phyloP scores from a whole-genome alignment of 2,113 vertebrate genomes.

The Pterocles burchelli region DNA sequence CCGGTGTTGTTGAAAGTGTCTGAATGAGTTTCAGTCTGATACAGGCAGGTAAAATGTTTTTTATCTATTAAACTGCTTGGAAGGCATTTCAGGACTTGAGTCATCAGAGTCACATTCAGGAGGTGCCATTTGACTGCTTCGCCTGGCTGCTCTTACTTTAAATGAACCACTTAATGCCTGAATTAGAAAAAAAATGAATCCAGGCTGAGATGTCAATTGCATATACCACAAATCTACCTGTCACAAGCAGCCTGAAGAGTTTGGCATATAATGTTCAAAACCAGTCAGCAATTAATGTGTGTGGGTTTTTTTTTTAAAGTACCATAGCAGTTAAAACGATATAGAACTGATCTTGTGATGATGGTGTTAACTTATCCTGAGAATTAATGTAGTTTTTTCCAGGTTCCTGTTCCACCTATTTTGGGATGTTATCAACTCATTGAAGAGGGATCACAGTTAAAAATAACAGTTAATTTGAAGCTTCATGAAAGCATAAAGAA shows the following conservation, averaged over 20 bases:
- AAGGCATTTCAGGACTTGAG: not conserved
- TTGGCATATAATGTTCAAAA: not conserved
- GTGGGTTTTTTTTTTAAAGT: not conserved
- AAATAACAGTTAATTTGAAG: slow-evolving; percentile 84
- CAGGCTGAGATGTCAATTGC: not conserved
- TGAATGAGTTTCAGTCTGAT: not conserved
- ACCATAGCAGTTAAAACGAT: not conserved
- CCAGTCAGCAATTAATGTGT: not conserved
- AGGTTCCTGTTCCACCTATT: slow-evolving; percentile 94
- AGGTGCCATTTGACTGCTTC: not conserved
- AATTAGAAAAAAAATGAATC: not conserved
- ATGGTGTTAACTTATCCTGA: slow-evolving; percentile 13
- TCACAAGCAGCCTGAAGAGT: not conserved
- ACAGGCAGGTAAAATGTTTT: not conserved
- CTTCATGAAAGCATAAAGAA: slow-evolving; percentile 95
- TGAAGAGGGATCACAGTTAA: slow-evolving; percentile 83
- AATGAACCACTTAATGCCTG: not conserved
- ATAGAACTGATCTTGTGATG: not conserved
- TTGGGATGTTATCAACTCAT: slow-evolving; percentile 87
- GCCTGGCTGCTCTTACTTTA: not conserved
- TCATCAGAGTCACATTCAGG: not conserved
- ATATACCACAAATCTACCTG: not conserved
- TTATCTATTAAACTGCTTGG: not conserved
- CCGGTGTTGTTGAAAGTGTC: not conserved
- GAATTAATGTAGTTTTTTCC: slow-evolving; percentile 24